Evolutionary conservation across 2,797 vertebrate species (phyloP).

Genomic region (Chrosomus eos): DNA sequence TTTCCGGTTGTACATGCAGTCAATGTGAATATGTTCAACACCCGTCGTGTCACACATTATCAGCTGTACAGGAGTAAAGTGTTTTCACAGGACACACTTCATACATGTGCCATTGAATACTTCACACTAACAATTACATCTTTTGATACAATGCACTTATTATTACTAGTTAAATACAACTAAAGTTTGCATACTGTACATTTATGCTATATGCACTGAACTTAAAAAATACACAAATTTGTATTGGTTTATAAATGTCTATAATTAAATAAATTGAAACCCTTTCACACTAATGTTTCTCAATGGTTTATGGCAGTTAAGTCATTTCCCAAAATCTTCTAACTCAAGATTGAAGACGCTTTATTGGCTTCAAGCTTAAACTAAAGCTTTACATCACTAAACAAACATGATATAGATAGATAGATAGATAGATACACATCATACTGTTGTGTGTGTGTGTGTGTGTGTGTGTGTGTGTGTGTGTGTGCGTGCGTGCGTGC

Average conservation of each 20-base stretch:
- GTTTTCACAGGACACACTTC: not conserved
- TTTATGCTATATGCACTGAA: not conserved
- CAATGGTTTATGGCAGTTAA: not conserved
- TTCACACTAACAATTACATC: not conserved
- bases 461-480: not conserved
- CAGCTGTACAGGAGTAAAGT: not conserved
- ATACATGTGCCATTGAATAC: too few relatives aligned
- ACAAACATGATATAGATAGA: conserved; percentile 2
- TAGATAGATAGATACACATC: not conserved
- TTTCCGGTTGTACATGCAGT: not conserved
- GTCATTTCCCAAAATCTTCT: too few relatives aligned
- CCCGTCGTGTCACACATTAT: too few relatives aligned
- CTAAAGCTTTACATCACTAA: not conserved
- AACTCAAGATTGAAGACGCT: not conserved
- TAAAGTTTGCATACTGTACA: not conserved
- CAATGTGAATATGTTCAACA: not conserved
- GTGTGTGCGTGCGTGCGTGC: too few relatives aligned
- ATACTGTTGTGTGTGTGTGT: not conserved
- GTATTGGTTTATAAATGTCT: not conserved
- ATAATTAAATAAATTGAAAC: not conserved
- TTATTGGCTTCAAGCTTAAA: not conserved
- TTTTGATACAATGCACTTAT: not conserved
- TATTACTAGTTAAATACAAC: not conserved
- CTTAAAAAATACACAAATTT: not conserved
- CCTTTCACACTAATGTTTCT: not conserved